These are phyloP conservation scores for Penelope pileata DNA, from an alignment of 2,113 vertebrate genomes.

Conservation along the genomic window DNA sequence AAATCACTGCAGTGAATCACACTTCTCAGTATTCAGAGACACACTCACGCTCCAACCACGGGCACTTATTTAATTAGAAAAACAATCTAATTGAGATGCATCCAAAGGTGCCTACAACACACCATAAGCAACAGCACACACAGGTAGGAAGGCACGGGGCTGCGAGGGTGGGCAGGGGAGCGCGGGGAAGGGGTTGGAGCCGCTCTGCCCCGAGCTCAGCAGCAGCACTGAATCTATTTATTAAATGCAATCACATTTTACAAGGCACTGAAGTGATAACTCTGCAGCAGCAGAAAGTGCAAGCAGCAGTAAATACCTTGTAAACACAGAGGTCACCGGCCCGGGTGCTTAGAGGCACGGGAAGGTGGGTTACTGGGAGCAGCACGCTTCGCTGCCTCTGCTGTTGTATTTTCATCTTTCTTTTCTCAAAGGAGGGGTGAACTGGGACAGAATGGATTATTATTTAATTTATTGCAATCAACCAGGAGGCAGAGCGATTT, in stretches of 20 bases:
- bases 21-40: slow-evolving; percentile 35
- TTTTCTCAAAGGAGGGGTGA: neutral
- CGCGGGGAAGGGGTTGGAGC: neutral
- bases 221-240: slow-evolving; percentile 48
- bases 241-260: slow-evolving; percentile 73
- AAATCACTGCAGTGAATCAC: slow-evolving; percentile 14
- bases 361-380: slow-evolving; percentile 38
- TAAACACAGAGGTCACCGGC: slow-evolving; percentile 72
- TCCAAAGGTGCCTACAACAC: slow-evolving; percentile 17
- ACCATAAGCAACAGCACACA: neutral
- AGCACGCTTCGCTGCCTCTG: neutral
- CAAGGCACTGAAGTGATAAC: slow-evolving; percentile 71
- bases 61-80: slow-evolving; percentile 67
- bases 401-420: slow-evolving; percentile 23
- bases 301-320: slow-evolving; percentile 69
- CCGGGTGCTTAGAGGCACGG: slow-evolving; percentile 48
- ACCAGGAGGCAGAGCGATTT: slow-evolving; percentile 68
- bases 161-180: neutral
- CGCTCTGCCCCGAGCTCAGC: slow-evolving; percentile 18
- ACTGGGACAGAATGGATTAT: slow-evolving; percentile 41
- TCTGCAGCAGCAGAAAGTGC: slow-evolving; percentile 26
- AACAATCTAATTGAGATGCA: slow-evolving; percentile 56
- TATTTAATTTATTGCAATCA: slow-evolving; percentile 72
- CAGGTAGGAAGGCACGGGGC: neutral
- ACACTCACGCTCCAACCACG: neutral